Conservation (phyloP, 2,888 invertebrate genomes). For the Cerceris rybyensis region DNA sequence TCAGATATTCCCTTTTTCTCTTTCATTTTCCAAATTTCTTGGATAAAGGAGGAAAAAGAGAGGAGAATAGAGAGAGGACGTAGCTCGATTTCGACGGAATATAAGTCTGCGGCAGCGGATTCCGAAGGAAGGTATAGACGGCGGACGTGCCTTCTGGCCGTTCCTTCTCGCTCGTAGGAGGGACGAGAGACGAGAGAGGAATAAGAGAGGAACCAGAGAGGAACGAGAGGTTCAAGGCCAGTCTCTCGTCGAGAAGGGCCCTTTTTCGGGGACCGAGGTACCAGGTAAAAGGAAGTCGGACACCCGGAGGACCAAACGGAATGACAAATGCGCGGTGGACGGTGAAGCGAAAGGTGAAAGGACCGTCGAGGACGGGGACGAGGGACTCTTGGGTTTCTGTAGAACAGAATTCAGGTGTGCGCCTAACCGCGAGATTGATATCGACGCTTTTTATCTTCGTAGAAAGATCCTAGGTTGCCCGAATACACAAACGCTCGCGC, state of each 20-base stretch:
- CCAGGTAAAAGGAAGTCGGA: conserved; percentile 77
- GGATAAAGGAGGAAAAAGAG: not conserved
- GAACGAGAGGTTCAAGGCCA: conserved; percentile 58
- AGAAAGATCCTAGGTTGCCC: conserved; percentile 39
- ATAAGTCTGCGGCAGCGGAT: too few species aligned
- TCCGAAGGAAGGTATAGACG: too few species aligned
- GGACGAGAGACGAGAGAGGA: not conserved
- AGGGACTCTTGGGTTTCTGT: conserved; percentile 31
- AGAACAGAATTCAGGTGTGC: conserved; percentile 59
- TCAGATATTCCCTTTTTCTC: not conserved
- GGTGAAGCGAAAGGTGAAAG: conserved; percentile 78
- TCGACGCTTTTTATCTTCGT: conserved; percentile 45
- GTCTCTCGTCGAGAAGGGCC: conserved; percentile 55
- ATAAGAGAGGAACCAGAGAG: not conserved
- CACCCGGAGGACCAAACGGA: conserved; percentile 73
- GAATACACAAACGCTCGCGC: conserved; percentile 18
- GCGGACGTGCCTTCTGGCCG: not conserved
- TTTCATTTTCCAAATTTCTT: too few species aligned
- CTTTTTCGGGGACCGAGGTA: conserved; percentile 63
- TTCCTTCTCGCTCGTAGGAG: not conserved
- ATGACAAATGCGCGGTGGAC: conserved; percentile 77
- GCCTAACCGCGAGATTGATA: conserved; percentile 60
- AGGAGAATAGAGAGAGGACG: not conserved
- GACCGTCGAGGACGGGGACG: conserved; percentile 58
- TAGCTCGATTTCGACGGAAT: too few species aligned